Percentiles rank a stretch among this genome's conserved stretches.
Evolutionary conservation across 2,888 invertebrate genomes (phyloP).

Genomic region (Agonopterix subpropinquella): DNA sequence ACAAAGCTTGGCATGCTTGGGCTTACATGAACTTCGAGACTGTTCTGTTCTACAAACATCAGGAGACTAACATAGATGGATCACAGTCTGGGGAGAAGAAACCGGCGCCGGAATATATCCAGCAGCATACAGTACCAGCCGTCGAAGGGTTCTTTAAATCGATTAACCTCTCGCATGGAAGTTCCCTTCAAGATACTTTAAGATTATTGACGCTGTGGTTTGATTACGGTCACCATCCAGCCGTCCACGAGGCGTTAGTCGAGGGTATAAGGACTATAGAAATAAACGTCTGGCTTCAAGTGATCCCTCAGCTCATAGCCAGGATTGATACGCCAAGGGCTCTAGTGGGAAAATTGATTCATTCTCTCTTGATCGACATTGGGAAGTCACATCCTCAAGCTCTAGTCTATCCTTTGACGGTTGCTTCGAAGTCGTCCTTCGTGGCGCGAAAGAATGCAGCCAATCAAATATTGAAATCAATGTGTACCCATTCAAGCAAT

Average conservation of each 20-base stretch:
- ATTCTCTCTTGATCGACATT: conserved; percentile 95
- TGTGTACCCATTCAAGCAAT: conserved; percentile 95
- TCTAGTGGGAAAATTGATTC: conserved; percentile 92
- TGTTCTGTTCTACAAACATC: conserved; percentile 79
- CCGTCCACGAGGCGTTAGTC: conserved; percentile 94
- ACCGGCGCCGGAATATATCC: conserved; percentile 72
- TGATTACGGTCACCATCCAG: conserved; percentile 95
- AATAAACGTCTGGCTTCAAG: conserved; percentile 99
- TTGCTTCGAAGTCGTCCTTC: conserved; percentile 96
- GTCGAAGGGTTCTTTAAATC: conserved; percentile 97
- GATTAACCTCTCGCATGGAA: conserved; percentile 93
- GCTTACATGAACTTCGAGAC: conserved; percentile 99
- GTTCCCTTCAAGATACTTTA: conserved; percentile 96
- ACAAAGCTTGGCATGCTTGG: conserved; percentile 99
- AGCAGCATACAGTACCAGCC: conserved; percentile 92
- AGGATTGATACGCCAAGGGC: conserved; percentile 95
- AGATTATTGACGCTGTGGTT: conserved; percentile 98
- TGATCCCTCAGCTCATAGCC: conserved; percentile 98
- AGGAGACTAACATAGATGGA: conserved; percentile 42
- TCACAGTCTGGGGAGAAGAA: conserved; percentile 30
- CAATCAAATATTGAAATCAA: conserved; percentile 94
- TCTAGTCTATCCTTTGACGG: conserved; percentile 96
- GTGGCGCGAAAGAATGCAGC: conserved; percentile 91
- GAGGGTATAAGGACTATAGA: conserved; percentile 96
- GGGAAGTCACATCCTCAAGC: conserved; percentile 99